phyloP scores from a whole-genome alignment of 1,140 invertebrate species.

The Zaprionus taronus region DNA sequence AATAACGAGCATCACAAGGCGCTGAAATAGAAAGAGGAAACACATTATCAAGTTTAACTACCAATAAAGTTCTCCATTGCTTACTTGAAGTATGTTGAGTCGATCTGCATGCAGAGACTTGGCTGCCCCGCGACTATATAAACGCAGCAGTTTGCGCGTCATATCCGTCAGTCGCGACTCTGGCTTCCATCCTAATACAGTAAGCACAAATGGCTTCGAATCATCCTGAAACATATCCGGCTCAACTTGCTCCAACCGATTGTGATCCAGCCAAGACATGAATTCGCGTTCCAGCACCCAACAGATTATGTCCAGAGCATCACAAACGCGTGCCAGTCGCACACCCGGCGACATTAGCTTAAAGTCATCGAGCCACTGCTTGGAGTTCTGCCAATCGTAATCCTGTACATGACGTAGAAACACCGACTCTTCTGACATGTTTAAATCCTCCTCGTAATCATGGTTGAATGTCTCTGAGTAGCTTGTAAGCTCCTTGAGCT shows the following conservation, averaged over 20 bases:
- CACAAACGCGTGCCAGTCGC: constrained; percentile 53
- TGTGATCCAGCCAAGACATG: constrained; percentile 65
- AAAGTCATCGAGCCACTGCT: constrained; percentile 64
- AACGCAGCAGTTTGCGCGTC: constrained; percentile 47
- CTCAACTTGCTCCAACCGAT: constrained; percentile 58
- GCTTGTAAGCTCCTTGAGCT: constrained; percentile 36
- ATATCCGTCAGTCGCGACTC: constrained; percentile 41
- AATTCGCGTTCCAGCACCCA: constrained; percentile 63
- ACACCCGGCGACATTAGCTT: constrained; percentile 52
- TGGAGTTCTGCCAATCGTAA: constrained; percentile 66
- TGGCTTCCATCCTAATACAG: constrained; percentile 52
- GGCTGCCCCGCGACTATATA: constrained; percentile 47
- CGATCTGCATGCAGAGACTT: constrained; percentile 45
- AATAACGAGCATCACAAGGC: constrained; percentile 54
- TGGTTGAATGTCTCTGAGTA: constrained; percentile 35
- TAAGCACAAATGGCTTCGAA: constrained; percentile 50
- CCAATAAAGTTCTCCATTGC: neutral
- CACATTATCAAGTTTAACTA: neutral
- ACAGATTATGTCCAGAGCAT: constrained; percentile 58
- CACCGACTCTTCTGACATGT: constrained; percentile 49
- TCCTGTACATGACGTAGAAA: constrained; percentile 57
- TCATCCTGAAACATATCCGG: constrained; percentile 66
- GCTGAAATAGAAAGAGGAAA: constrained; percentile 18
- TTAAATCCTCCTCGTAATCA: constrained; percentile 43
- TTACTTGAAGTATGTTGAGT: constrained; percentile 48